phyloP scores from a whole-genome alignment of 2,888 invertebrate species.

The Acrobeloides nanus region DNA sequence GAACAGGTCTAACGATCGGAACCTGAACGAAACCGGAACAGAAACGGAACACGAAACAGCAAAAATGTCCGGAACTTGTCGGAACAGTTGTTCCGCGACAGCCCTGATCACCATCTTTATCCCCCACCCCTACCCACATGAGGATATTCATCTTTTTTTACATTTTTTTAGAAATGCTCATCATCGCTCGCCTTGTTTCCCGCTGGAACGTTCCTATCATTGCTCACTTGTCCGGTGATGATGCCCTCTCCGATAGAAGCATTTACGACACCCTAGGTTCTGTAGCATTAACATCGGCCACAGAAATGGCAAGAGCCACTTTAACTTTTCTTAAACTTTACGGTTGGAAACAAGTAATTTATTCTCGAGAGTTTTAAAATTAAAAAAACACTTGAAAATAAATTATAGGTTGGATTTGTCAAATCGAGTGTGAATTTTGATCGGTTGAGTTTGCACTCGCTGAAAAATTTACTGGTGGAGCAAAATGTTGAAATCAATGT shows the following conservation, averaged over 20 bases:
- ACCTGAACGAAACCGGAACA: no score
- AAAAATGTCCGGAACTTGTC: no score
- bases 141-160: no score
- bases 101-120: no score
- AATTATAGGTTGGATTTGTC: constrained; percentile 33
- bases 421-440: constrained; percentile 37
- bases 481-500: constrained; percentile 36
- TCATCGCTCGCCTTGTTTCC: constrained; percentile 49
- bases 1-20: no score
- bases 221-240: constrained; percentile 52
- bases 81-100: no score
- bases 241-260: constrained; percentile 40
- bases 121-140: no score
- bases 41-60: no score
- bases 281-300: constrained; percentile 49
- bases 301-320: constrained; percentile 54
- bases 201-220: constrained; percentile 52
- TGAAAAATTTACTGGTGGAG: constrained; percentile 38
- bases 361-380: constrained; percentile 44
- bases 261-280: constrained; percentile 50
- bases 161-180: constrained; percentile 46
- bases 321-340: no score
- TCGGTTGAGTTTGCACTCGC: constrained; percentile 39
- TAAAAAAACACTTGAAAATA: constrained; percentile 33
- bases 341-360: constrained; percentile 42